Percentiles rank a stretch among this genome's conserved stretches.
phyloP scores from a whole-genome alignment of 1,140 invertebrate genomes.

The Manduca sexta region DNA sequence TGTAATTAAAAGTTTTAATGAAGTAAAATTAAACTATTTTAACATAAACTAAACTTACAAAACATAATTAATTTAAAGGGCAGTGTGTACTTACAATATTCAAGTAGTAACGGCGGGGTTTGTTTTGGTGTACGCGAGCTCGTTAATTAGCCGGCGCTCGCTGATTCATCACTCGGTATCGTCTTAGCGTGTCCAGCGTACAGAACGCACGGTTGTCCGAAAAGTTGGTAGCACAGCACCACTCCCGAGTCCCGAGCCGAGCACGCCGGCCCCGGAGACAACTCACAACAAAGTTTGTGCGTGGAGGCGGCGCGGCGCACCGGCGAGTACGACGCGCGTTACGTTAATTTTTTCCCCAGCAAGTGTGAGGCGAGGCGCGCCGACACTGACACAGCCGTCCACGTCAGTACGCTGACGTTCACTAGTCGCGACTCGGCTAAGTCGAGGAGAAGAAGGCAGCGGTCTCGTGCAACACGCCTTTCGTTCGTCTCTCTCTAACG shows the following conservation, averaged over 20 bases:
- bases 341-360: conserved; percentile 43
- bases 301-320: too few species aligned
- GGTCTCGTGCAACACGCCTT: conserved; percentile 66
- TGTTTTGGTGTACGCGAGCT: conserved; percentile 60
- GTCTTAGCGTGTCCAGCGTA: conserved; percentile 49
- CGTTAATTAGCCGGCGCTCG: conserved; percentile 67
- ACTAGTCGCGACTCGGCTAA: conserved; percentile 64
- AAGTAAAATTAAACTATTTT: too few species aligned
- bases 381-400: conserved; percentile 48
- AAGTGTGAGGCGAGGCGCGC: conserved; percentile 46
- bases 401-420: conserved; percentile 65
- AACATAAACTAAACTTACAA: background rate
- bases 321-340: conserved; percentile 40
- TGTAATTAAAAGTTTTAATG: too few species aligned
- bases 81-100: conserved; percentile 51
- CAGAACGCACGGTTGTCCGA: conserved; percentile 15
- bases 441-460: conserved; percentile 71
- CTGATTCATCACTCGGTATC: conserved; percentile 70
- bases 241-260: too few species aligned
- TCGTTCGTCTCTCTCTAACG: conserved; percentile 66
- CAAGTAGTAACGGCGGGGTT: conserved; percentile 34
- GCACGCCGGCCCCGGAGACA: too few species aligned
- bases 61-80: conserved; percentile 4
- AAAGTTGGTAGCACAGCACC: too few species aligned
- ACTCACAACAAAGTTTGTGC: too few species aligned